Evolutionary conservation across 37 sponge, comb jelly and placozoan genomes (phyloP), one percentile per base, ranked within the genome.

Genomic region (Petrosia ficiformis): DNA sequence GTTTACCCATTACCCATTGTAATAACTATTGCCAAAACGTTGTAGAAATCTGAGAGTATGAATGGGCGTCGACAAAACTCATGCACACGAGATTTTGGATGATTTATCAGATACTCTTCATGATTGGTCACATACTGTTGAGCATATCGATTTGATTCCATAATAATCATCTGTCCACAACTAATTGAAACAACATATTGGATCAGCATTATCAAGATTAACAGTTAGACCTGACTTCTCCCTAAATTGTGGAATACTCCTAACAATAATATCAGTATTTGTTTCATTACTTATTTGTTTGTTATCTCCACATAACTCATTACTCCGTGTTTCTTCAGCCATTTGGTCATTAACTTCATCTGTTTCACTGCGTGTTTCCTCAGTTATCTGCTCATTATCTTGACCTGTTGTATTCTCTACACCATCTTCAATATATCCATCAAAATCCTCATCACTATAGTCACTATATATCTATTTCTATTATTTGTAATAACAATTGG

Each of bases 381-480:
- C 54, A 19, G 10, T 10, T 16, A 19, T 16, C 54, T 19, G 10
- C 54, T 48, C 54, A 19, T 16, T 48, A 19, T 48, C 54, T 48
- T 48, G 14, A 48, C 16, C 10, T 16, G 16, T 48, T 16, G 10
- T 16, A 19, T 16, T 48, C 16, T 48, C 54, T 48, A 19, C 54
- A 48, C 16, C 68, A 30, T 30, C 32, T 3, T 67, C 68, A 67
- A 67, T 4, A 67, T 67, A 67, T 33, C 68, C 68, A 67, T 67
- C 68, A 67, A 67, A 67, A 3, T 67, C 68, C n/a, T 67, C 32
- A 30, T 67, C 68, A 67, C 68, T 67, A 67, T 67, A 33, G 22
- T 67, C 68, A 67, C 68, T 67, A 30, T 67, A 33, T 67, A 67
- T n/a, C 2, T 67, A 33, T 11, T 67, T 37, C 68, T 35, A 35